Evolutionary conservation across 2,113 vertebrate genomes (phyloP), one percentile per base, ranked within the genome.

Genomic region (Sus scrofa): DNA sequence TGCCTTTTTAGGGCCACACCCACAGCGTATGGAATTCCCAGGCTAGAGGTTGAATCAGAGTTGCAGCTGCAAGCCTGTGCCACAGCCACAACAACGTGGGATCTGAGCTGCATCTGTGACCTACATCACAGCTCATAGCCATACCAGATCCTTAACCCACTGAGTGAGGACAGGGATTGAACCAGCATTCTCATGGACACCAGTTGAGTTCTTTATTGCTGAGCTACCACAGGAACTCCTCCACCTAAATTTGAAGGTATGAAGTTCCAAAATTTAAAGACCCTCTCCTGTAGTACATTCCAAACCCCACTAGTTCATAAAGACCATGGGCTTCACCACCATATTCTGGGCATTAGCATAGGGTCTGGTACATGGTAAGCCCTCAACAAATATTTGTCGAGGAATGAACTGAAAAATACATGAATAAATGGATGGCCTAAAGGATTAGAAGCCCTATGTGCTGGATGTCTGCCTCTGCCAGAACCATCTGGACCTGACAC

Each of bases 381-480:
- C 27, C 11, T 62, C 37, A 50, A 9, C 9, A 77, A 86, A 56
- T 91, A 62, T 27, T 92, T 60, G 44, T 20, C 74, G 56, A 75
- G 26, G 78, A 73, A 58, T 63, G 52, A 95, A 90, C n/a, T 54
- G 52, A 7, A 34, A 37, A 65, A 86, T 77, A 37, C 27, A 83
- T 62, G 19, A 92, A 30, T 94, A 84, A 86, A 88, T 39, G 18
- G 65, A 95, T 93, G 20, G 10, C 7, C 68, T 95, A 52, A 68
- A 96, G 24, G 34, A 56, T 39, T 50, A 62, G 37, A 71, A 37
- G 8, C 5, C 22, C 10, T 26, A 24, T 14, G n/a, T 8, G 26
- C 30, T 62, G n/a, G 22, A 50, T 88, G 50, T 90, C 7, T 13
- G 87, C 60, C 13, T 52, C 11, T 16, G 5, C 77, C 26, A 81